phyloP scores from a whole-genome alignment of 2,113 vertebrate species.

The Equus quagga region DNA sequence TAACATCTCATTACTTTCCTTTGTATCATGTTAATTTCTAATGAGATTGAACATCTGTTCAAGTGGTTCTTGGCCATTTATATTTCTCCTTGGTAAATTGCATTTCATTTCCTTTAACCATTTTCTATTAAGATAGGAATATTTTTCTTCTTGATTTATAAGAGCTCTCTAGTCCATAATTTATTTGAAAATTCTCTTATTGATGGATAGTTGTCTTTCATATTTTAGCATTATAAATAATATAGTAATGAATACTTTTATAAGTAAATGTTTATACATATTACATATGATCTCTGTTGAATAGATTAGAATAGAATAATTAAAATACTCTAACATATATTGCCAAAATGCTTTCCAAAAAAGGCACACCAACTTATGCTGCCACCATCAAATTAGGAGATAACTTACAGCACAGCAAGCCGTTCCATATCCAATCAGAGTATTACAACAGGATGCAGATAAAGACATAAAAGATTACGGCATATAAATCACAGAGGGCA shows the following conservation, averaged over 20 bases:
- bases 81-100: background rate
- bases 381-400: background rate
- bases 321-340: background rate
- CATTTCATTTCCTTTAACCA: conserved; percentile 6
- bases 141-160: background rate
- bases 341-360: conserved; percentile 43
- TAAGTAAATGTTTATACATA: background rate
- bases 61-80: conserved; percentile 22
- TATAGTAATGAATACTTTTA: background rate
- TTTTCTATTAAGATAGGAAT: conserved; percentile 1
- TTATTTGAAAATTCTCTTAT: background rate
- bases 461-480: background rate
- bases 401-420: background rate
- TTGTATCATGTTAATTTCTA: conserved; percentile 19
- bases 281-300: background rate
- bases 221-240: conserved; percentile 33
- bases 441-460: background rate
- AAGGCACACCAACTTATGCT: background rate
- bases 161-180: background rate
- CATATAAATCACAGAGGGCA: background rate
- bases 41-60: background rate
- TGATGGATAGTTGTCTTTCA: background rate
- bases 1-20: conserved; percentile 33
- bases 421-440: background rate
- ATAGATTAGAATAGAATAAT: background rate